phyloP scores from a whole-genome alignment of 2,797 vertebrate species.

The Eospalax fontanierii region DNA sequence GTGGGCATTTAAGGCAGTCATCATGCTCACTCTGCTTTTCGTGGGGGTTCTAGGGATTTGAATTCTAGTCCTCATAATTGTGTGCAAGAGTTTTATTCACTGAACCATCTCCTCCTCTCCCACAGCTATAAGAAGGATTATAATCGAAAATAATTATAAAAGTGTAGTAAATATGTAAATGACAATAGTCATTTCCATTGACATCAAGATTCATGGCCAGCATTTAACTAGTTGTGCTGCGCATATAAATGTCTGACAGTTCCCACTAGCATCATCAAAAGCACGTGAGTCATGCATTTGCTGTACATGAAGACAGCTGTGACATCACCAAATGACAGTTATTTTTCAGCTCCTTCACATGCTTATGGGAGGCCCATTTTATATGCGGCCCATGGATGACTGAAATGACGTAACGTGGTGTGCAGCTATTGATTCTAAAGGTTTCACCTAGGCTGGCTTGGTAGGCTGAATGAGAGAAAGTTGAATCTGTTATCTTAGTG shows the following conservation, averaged over 20 bases:
- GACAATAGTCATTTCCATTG: background rate
- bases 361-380: rapidly evolving
- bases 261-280: background rate
- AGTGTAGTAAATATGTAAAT: background rate
- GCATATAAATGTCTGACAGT: background rate
- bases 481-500: too few relatives aligned
- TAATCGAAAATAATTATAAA: background rate
- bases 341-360: background rate
- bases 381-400: background rate
- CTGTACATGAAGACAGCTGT: background rate
- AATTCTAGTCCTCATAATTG: background rate
- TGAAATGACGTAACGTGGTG: background rate
- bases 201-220: background rate
- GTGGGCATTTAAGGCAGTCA: background rate
- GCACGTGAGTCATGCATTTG: background rate
- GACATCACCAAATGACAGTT: background rate
- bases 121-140: background rate
- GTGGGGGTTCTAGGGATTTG: too few relatives aligned
- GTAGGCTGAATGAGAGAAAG: background rate
- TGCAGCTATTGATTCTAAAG: background rate
- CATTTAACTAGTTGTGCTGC: background rate
- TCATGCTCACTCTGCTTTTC: background rate
- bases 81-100: background rate
- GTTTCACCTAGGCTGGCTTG: background rate
- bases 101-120: too few relatives aligned